A percentile compares a stretch with the other conserved stretches of the same genome.
phyloP scores from a whole-genome alignment of 1,140 invertebrate genomes.

The Hyles vespertilio region DNA sequence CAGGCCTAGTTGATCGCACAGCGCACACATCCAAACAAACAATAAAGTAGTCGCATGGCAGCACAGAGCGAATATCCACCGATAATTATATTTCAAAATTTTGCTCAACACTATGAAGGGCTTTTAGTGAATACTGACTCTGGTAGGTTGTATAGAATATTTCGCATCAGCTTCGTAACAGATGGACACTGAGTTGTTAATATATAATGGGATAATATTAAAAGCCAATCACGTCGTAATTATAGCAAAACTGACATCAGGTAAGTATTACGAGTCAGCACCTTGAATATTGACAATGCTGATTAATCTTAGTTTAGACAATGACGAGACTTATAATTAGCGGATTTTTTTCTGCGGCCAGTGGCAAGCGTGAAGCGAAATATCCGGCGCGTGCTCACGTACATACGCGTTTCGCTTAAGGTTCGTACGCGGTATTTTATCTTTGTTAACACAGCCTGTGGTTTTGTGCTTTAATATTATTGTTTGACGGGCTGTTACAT shows the following conservation, averaged over 20 bases:
- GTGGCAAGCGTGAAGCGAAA: slow-evolving; percentile 6
- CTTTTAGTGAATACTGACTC: slow-evolving; percentile 6
- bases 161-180: slow-evolving; percentile 42
- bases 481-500: slow-evolving; percentile 28
- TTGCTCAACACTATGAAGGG: background rate
- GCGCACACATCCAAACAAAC: slow-evolving; percentile 36
- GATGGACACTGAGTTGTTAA: slow-evolving; percentile 17
- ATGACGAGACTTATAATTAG: slow-evolving; percentile 46
- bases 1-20: slow-evolving; percentile 49
- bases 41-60: slow-evolving; percentile 47
- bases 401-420: background rate
- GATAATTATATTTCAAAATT: slow-evolving; percentile 7
- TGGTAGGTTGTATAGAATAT: slow-evolving; percentile 35
- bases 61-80: slow-evolving; percentile 14
- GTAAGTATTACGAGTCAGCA: slow-evolving; percentile 37
- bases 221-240: slow-evolving; percentile 24
- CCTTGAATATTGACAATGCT: slow-evolving; percentile 63
- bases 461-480: slow-evolving; percentile 23
- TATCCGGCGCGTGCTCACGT: slow-evolving; percentile 7
- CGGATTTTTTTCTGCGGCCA: slow-evolving; percentile 27
- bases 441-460: slow-evolving; percentile 24
- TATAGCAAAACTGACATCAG: slow-evolving; percentile 30
- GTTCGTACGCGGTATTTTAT: slow-evolving; percentile 8
- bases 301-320: slow-evolving; percentile 44
- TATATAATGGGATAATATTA: slow-evolving; percentile 17